Evolutionary conservation across 1,140 invertebrate species (phyloP).

Genomic region (Drosophila mayri): DNA sequence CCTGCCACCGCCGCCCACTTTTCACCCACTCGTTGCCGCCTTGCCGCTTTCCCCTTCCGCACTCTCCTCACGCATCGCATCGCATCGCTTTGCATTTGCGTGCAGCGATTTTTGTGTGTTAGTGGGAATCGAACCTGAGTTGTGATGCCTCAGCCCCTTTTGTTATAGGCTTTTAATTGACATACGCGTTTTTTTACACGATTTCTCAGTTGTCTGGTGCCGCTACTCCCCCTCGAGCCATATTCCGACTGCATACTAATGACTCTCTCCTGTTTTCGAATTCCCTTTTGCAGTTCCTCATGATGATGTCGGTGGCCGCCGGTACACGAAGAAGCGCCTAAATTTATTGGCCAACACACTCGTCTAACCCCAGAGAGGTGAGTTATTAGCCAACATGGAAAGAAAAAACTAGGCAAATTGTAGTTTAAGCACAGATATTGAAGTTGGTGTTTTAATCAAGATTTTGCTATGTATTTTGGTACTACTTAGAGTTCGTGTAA

Average conservation of each 20-base stretch:
- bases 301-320: conserved; percentile 31
- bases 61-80: conserved; percentile 40
- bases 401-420: not conserved
- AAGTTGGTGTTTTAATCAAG: not conserved
- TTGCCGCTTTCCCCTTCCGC: not conserved
- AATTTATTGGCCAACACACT: conserved; percentile 62
- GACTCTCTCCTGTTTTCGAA: conserved; percentile 24
- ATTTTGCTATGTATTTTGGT: no score
- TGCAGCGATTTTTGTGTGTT: conserved; percentile 71
- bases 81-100: conserved; percentile 73
- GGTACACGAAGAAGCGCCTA: conserved; percentile 22
- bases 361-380: conserved; percentile 57
- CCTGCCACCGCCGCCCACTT: not conserved
- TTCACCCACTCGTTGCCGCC: conserved; percentile 2
- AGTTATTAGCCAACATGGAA: conserved; percentile 54
- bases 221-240: conserved; percentile 20
- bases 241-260: conserved; percentile 70
- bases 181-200: conserved; percentile 77
- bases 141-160: conserved; percentile 41
- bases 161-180: conserved; percentile 84
- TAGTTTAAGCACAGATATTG: not conserved
- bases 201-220: conserved; percentile 51
- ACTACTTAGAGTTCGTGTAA: no score
- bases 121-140: conserved; percentile 50
- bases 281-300: conserved; percentile 52